Percentiles rank a stretch among this genome's conserved stretches.
phyloP scores from a whole-genome alignment of 2,797 vertebrate genomes.

The Gallirallus australis region DNA sequence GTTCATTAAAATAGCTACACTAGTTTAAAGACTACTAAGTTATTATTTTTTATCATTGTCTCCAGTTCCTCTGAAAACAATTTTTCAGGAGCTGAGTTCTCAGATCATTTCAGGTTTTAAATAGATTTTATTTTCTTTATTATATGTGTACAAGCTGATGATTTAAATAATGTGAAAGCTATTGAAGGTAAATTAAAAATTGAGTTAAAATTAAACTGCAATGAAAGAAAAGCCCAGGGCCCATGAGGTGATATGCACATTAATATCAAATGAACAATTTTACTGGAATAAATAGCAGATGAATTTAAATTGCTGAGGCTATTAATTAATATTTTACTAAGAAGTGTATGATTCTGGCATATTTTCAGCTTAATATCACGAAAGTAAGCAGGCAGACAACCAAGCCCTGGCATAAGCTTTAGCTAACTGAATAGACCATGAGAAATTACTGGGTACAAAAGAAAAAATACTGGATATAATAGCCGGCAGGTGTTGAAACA shows the following conservation, averaged over 20 bases:
- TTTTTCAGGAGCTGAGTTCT: background rate
- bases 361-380: background rate
- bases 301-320: background rate
- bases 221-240: background rate
- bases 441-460: background rate
- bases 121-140: background rate
- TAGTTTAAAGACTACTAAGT: background rate
- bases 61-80: background rate
- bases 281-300: background rate
- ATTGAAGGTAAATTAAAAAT: background rate
- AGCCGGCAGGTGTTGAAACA: background rate
- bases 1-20: background rate
- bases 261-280: background rate
- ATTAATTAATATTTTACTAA: conserved; percentile 31
- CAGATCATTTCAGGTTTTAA: background rate
- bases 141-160: background rate
- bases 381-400: background rate
- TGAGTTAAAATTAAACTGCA: conserved; percentile 8
- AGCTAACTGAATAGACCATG: background rate
- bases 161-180: background rate
- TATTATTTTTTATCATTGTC: background rate
- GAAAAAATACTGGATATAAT: background rate
- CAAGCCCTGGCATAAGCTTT: background rate
- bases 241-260: background rate
- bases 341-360: background rate